Evolutionary conservation across 2,797 vertebrate genomes (phyloP), one percentile per base, ranked within the genome.

Genomic region (Rhynchotus rufescens): DNA sequence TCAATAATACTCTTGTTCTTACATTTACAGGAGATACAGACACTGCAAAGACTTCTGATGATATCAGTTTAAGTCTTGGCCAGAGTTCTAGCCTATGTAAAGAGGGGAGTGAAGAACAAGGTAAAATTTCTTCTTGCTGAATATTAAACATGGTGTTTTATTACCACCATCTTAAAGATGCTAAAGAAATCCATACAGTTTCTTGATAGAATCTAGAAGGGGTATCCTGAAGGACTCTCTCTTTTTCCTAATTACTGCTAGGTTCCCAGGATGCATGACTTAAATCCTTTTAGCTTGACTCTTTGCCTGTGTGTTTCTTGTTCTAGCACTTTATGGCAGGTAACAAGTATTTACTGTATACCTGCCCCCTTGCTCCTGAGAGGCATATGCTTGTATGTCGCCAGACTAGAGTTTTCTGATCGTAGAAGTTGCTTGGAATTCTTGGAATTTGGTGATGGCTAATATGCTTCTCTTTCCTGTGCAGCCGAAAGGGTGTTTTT

Each of bases 31-130:
- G 98, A 95, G 97, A 98, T 97, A 98, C 98, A 97, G 99, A 99
- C 88, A 97, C 98, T 94, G 98, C 98, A 88, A 99, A 99, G 97
- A 98, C 98, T 72, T 98, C 98, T 95, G 99, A 99, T 95, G 99
- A 99, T 96, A 98, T 99, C 97, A 99, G 99, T 97, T 97, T 99
- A 97, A 99, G 99, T 97, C 98, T 99, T 89, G 98, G 98, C 75
- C 99, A 98, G 94, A 99, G 99, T 97, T 99, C 99, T 97, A 99
- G 98, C 94, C 96, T 98, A 28, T 98, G 98, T 97, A 98, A 98
- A 96, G 98, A 98, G 95, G 98, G 98, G 92, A 98, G 98, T 95
- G 99, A 99, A 94, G 99, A 99, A 86, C 99, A 99, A 96, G 99
- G 99, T 99, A 97, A 98, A 94, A 88, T 88, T 94, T 93, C 71